These are phyloP conservation scores for Cichladusa arquata DNA, from an alignment of 2,113 vertebrate species.

Conservation along the genomic window DNA sequence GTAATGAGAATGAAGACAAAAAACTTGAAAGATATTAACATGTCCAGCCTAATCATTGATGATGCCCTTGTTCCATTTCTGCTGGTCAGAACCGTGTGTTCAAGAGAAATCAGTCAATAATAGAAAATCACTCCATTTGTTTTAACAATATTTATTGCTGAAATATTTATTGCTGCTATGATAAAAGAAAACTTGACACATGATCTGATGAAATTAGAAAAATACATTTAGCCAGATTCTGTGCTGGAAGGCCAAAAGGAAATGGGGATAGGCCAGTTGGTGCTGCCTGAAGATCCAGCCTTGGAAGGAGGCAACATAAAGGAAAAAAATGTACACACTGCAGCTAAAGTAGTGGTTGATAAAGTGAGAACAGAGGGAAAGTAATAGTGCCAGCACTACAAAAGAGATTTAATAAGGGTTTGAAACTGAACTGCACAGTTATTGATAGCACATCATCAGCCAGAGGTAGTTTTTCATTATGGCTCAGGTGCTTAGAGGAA, in stretches of 20 bases:
- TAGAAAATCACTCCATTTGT: neutral
- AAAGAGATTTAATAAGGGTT: slow-evolving; percentile 45
- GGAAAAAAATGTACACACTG: neutral
- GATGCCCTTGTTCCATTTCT: neutral
- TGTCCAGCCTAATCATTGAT: neutral
- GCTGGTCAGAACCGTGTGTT: neutral
- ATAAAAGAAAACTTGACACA: neutral
- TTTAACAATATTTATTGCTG: neutral
- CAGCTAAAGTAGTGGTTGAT: neutral
- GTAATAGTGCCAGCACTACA: neutral
- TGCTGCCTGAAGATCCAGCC: neutral
- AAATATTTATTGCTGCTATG: neutral
- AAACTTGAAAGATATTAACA: neutral
- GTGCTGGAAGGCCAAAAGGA: neutral
- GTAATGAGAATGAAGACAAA: neutral
- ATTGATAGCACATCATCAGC: slow-evolving; percentile 53
- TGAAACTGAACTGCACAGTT: slow-evolving; percentile 23
- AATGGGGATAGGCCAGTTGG: neutral
- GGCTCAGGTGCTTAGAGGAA: slow-evolving; percentile 16
- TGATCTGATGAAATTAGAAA: neutral
- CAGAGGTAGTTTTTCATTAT: neutral
- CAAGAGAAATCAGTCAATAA: neutral
- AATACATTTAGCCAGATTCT: neutral
- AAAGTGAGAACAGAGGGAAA: neutral
- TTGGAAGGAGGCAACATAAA: neutral